Base-by-base conservation (phyloP, 2,797 vertebrate species). In the Phrynocephalus forsythii region DNA sequence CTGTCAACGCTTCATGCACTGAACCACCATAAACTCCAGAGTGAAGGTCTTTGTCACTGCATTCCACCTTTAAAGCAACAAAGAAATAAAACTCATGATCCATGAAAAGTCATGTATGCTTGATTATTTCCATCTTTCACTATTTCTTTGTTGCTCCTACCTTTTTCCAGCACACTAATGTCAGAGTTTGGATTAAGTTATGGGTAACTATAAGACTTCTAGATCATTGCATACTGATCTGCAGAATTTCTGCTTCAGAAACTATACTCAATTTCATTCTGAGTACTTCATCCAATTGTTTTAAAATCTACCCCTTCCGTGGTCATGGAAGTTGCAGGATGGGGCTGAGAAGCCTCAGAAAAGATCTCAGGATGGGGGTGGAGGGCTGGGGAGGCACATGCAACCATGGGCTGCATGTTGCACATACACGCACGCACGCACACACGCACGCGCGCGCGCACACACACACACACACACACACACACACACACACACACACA, bases 11-110 rank as follows among this genome's bases (percentile, higher is more conserved):
- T 92, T 99, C 99, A 6, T 99, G 97, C 52, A 99, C 97, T 0
- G 99, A 99, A 18, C 99, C 99, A 1, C 99, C 99, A 73, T 99
- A 99, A 85, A 99, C 98, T 0, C 99, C 99, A 0, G 99, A 99
- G 91, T 99, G 99, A 24, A 99, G 98, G 93, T 99, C 99, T 93
- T 97, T 99, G 67, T 91, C 95, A 79, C 95, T 94, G 60, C 98
- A 98, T 76, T 97, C 97, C 92, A 99, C 96, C 99, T 99, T 93
- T 1, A 91, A 16, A 28, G 81, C 88, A 89, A 89, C 28, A 67
- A 92, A 93, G 69, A 24, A 85, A 67, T 6, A n/a, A 44, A 71
- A 38, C 79, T 38, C 63, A 87, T 18, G 5, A 5, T 13, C 44
- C 22, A 80, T 73, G 67, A 79, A 50, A 1, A 67, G 30, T n/a